Evolutionary conservation across 2,797 vertebrate species (phyloP), one percentile per base, ranked within the genome.

Genomic region (Sebastes iracundus): DNA sequence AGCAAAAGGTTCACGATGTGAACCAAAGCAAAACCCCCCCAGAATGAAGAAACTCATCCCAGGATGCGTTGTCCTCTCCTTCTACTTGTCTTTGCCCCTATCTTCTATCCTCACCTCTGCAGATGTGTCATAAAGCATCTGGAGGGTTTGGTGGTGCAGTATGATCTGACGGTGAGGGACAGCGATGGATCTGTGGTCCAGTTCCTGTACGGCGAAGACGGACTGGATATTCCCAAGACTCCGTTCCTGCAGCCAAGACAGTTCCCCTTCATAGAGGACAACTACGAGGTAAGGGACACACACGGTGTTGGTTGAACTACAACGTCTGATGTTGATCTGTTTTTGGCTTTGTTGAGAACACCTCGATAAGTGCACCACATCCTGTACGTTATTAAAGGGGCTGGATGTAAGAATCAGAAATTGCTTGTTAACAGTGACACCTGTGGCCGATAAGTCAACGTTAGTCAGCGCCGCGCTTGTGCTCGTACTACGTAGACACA

Each of bases 51-150:
- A 25, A 25, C 55, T 49, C 35, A 52, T 11, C 11, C 23, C 22
- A 6, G 33, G 13, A 32, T 12, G 18, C 32, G 30, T 5, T 13
- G 11, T 55, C 20, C 8, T 52, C 52, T 65, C 9, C 28, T 25
- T 5, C 23, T 6, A 5, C 7, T 25, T n/a, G 33, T 22, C 20
- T 23, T 23, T 25, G 5, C 18, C 18, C 5, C 3, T 20, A 2
- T 30, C 12, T 4, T 53, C 3, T 20, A 0, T 49, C 16, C 6
- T 27, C 18, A 5, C 10, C 18, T 72, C 71, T 66, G 11, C 70
- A 99, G 98, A 79, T 99, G 99, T 86, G 92, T 99, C 65, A 98
- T 99, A 81, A 99, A 99, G 75, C 98, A 99, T 89, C 92, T 99
- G 90, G 98, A 99, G 89, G 98, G 98, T 2, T 90, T 99, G 90